Conservation (phyloP, 2,888 invertebrate species). For the Papilio gigon region DNA sequence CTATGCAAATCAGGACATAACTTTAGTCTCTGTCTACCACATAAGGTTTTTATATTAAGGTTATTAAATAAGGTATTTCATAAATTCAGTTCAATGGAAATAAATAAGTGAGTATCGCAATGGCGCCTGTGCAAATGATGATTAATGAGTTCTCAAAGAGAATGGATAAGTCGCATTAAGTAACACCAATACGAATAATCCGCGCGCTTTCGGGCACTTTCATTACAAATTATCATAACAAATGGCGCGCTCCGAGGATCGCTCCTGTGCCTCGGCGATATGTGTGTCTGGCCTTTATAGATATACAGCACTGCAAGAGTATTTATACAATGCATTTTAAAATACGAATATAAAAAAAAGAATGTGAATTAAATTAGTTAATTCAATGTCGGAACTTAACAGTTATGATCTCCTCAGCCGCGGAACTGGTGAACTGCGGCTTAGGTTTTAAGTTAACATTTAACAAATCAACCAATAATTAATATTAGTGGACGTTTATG, state of each 20-base stretch:
- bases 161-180: slow-evolving; percentile 19
- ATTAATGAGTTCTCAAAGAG: slow-evolving; percentile 26
- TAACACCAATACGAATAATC: slow-evolving; percentile 29
- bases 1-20: too few species aligned
- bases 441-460: background rate
- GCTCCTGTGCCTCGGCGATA: slow-evolving; percentile 12
- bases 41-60: too few species aligned
- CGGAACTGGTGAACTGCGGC: background rate
- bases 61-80: background rate
- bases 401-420: slow-evolving; percentile 1
- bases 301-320: background rate
- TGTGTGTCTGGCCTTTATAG: background rate
- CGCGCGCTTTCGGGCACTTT: background rate
- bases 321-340: background rate
- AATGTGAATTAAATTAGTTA: too few species aligned
- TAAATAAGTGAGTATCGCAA: background rate
- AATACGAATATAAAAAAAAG: too few species aligned
- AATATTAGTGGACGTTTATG: background rate
- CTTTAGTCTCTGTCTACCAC: too few species aligned
- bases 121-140: slow-evolving; percentile 22
- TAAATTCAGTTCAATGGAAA: slow-evolving; percentile 4
- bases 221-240: slow-evolving; percentile 24
- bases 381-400: slow-evolving; percentile 6
- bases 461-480: background rate
- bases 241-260: background rate